phyloP scores from a whole-genome alignment of 2,888 invertebrate genomes.

The Cerceris ruficornis region DNA sequence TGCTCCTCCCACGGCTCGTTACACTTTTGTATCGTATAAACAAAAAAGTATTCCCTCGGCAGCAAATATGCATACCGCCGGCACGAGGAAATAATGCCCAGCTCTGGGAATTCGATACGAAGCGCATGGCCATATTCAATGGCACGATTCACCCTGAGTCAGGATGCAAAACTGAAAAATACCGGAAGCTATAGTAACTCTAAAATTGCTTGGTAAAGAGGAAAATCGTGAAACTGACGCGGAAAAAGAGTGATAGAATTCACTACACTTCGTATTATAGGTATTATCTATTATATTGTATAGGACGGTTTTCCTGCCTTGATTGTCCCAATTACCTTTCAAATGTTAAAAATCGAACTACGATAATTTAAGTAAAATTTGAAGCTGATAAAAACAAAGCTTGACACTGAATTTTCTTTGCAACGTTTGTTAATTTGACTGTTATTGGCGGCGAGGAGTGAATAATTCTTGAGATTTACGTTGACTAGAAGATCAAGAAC shows the following conservation, averaged over 20 bases:
- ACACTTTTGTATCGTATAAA: conserved; percentile 49
- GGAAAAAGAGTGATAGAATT: conserved; percentile 32
- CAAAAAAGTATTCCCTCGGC: conserved; percentile 47
- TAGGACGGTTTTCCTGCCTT: too few relatives aligned
- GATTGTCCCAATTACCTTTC: too few relatives aligned
- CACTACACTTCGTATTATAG: not conserved
- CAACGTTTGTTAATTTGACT: too few relatives aligned
- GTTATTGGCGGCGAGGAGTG: too few relatives aligned
- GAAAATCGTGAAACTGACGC: conserved; percentile 24
- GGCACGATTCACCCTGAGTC: conserved; percentile 57
- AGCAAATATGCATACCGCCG: conserved; percentile 52
- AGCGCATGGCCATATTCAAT: conserved; percentile 58
- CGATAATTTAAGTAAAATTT: too few relatives aligned
- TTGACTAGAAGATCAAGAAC: too few relatives aligned
- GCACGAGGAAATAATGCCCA: conserved; percentile 56
- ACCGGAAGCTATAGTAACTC: conserved; percentile 54
- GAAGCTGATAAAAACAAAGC: too few relatives aligned
- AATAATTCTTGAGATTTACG: too few relatives aligned
- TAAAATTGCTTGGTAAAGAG: conserved; percentile 27
- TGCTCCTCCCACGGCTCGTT: conserved; percentile 26
- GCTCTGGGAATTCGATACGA: conserved; percentile 61
- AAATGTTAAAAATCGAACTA: too few relatives aligned
- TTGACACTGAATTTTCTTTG: too few relatives aligned
- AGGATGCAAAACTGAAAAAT: conserved; percentile 66
- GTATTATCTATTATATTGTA: not conserved